phyloP scores from a whole-genome alignment of 2,888 invertebrate species.

The Drosophila suboccidentalis region DNA sequence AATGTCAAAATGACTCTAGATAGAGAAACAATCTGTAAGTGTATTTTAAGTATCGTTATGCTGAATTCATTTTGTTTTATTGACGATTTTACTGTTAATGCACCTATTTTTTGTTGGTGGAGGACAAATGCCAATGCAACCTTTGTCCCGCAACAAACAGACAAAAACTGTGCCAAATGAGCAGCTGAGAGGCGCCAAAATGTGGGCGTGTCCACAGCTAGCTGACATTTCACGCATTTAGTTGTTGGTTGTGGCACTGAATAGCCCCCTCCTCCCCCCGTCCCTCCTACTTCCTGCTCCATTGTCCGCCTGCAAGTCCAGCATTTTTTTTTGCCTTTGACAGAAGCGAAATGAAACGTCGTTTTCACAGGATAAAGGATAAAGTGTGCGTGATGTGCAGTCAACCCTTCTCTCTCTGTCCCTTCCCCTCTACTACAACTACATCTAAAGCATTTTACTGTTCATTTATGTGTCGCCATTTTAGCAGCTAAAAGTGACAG shows the following conservation, averaged over 20 bases:
- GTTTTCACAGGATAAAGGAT: slow-evolving; percentile 53
- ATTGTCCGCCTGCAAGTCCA: slow-evolving; percentile 26
- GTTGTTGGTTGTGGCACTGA: slow-evolving; percentile 35
- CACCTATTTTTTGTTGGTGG: slow-evolving; percentile 11
- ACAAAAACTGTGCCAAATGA: slow-evolving; percentile 39
- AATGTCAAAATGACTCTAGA: no score
- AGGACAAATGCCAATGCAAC: background rate
- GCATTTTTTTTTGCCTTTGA: slow-evolving; percentile 57
- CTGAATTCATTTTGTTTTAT: background rate
- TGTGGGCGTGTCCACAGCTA: slow-evolving; percentile 26
- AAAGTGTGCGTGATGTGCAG: slow-evolving; percentile 73
- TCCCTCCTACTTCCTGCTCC: no score
- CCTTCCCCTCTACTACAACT: background rate
- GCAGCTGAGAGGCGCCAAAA: background rate
- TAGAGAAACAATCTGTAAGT: background rate
- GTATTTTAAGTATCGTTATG: background rate
- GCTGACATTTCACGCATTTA: slow-evolving; percentile 59
- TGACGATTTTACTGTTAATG: slow-evolving; percentile 17
- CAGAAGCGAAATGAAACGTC: slow-evolving; percentile 66
- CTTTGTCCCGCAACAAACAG: slow-evolving; percentile 8
- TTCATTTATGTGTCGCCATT: slow-evolving; percentile 70
- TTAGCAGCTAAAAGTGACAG: slow-evolving; percentile 61
- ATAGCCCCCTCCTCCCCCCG: background rate
- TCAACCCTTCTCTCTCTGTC: slow-evolving; percentile 5
- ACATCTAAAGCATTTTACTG: slow-evolving; percentile 35